These are phyloP conservation scores for Capricornis sumatraensis DNA, from an alignment of 2,113 vertebrate species.

Conservation along the genomic window DNA sequence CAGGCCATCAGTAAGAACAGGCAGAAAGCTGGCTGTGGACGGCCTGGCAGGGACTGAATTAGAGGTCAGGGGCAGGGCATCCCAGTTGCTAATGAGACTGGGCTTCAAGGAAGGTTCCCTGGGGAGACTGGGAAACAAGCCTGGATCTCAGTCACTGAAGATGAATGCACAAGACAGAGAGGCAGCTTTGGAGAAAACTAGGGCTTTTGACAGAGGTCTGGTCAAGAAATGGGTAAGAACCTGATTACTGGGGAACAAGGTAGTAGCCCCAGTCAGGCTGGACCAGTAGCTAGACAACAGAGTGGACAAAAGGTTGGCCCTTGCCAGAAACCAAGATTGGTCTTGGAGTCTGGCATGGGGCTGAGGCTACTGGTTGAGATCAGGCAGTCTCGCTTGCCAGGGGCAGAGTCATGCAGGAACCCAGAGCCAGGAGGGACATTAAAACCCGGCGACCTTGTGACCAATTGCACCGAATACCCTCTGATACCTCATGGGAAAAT, in stretches of 20 bases:
- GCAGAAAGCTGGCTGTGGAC: neutral
- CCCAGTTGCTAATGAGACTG: neutral
- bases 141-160: neutral
- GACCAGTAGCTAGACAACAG: neutral
- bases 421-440: conserved; percentile 31
- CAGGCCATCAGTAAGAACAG: neutral
- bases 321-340: conserved; percentile 45
- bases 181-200: neutral
- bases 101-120: neutral
- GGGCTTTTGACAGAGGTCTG: neutral
- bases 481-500: conserved; percentile 59
- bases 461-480: conserved; percentile 57
- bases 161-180: neutral
- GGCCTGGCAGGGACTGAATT: neutral
- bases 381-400: conserved; percentile 53
- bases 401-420: conserved; percentile 31
- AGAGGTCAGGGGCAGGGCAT: conserved; percentile 13
- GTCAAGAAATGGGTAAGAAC: neutral
- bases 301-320: conserved; percentile 22
- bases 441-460: conserved; percentile 48
- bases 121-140: neutral
- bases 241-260: neutral
- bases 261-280: neutral
- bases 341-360: conserved; percentile 41
- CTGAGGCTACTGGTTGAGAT: conserved; percentile 65